A percentile compares a stretch with the other conserved stretches of the same genome.
Conservation (phyloP, 2,888 invertebrate species). For the Apamea anceps region DNA sequence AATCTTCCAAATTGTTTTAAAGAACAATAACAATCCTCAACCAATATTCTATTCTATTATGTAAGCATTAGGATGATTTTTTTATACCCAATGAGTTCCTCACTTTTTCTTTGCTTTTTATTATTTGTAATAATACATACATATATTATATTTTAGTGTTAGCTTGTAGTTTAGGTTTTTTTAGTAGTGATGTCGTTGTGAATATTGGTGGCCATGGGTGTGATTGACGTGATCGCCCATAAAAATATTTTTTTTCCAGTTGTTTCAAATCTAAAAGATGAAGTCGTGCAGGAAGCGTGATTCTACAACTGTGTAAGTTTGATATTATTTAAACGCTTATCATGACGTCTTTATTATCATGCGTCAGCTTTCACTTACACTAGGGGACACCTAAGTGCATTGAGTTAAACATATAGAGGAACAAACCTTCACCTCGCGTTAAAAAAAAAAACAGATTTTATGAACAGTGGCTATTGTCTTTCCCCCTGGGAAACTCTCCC, state of each 20-base stretch:
- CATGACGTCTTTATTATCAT: too few relatives aligned
- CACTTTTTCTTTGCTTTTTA: too few relatives aligned
- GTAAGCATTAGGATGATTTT: neutral
- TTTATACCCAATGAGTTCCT: too few relatives aligned
- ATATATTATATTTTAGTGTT: too few relatives aligned
- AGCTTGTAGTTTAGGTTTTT: too few relatives aligned
- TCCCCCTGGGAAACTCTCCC: too few relatives aligned
- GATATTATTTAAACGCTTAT: neutral
- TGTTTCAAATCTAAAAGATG: neutral
- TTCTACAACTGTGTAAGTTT: neutral
- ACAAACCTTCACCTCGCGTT: neutral
- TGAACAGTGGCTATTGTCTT: neutral
- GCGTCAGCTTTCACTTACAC: neutral
- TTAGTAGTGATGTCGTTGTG: too few relatives aligned
- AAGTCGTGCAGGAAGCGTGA: neutral
- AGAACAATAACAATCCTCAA: neutral
- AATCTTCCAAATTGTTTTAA: neutral
- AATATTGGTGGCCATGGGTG: neutral
- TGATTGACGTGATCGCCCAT: neutral
- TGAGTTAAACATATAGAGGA: neutral
- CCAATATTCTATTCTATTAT: neutral
- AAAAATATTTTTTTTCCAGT: neutral
- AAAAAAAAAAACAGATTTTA: neutral
- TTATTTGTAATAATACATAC: too few relatives aligned
- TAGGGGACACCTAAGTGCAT: neutral